Conservation (phyloP, 2,888 invertebrate genomes). For the Leucoptera coffeella region DNA sequence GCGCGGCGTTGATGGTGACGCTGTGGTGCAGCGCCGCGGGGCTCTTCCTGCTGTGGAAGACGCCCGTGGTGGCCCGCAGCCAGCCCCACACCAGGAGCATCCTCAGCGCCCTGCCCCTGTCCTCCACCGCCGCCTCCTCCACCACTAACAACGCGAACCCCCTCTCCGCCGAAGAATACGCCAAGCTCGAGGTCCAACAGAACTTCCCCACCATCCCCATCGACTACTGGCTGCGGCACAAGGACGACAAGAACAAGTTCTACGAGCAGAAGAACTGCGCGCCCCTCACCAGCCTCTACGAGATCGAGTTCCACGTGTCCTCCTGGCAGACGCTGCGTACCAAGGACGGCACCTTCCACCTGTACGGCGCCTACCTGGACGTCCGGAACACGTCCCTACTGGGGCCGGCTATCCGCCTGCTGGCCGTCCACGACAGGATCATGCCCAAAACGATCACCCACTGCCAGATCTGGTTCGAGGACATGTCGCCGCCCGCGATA, state of each 20-base stretch:
- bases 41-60: too few species aligned
- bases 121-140: too few species aligned
- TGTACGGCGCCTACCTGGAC: constrained; percentile 88
- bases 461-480: constrained; percentile 88
- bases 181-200: too few species aligned
- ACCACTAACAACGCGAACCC: too few species aligned
- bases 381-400: constrained; percentile 69
- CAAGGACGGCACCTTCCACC: constrained; percentile 81
- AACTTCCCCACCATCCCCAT: constrained; percentile 80
- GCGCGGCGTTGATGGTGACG: too few species aligned
- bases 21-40: too few species aligned
- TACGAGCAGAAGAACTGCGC: constrained; percentile 69
- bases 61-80: too few species aligned
- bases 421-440: constrained; percentile 86
- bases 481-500: constrained; percentile 72
- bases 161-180: too few species aligned
- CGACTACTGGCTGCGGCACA: constrained; percentile 78
- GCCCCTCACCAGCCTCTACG: constrained; percentile 82
- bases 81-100: too few species aligned
- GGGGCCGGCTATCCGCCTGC: constrained; percentile 77
- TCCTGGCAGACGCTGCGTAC: constrained; percentile 87
- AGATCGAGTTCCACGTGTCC: constrained; percentile 87
- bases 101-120: too few species aligned
- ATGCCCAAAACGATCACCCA: constrained; percentile 76
- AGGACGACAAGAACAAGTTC: constrained; percentile 66